Conservation (phyloP, 2,113 vertebrate genomes). For the Neogobius melanostomus region DNA sequence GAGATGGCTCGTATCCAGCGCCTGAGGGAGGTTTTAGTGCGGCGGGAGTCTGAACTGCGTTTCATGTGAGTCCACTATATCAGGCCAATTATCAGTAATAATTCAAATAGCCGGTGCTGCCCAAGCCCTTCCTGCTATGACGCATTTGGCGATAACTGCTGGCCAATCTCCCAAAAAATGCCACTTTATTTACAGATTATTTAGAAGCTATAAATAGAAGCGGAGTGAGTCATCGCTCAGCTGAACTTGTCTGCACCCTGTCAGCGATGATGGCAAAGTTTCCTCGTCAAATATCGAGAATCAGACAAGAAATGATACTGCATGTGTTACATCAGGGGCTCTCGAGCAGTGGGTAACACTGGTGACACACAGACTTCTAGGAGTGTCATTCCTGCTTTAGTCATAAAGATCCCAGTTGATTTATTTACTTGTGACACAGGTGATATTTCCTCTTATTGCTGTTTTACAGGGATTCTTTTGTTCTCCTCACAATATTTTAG, state of each 20-base stretch:
- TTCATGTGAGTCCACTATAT: constrained; percentile 90
- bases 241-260: constrained; percentile 33
- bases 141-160: neutral
- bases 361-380: no score
- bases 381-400: no score
- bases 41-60: constrained; percentile 95
- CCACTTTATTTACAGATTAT: constrained; percentile 27
- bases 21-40: constrained; percentile 94
- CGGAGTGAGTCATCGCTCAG: constrained; percentile 31
- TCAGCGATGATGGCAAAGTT: constrained; percentile 4
- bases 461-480: no score
- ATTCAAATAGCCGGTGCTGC: neutral
- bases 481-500: no score
- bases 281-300: neutral
- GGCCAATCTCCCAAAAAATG: constrained; percentile 2
- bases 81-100: neutral
- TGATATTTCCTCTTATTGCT: no score
- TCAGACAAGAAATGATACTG: neutral
- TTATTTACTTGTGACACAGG: no score
- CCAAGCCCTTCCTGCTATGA: constrained; percentile 6
- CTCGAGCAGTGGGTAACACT: neutral
- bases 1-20: constrained; percentile 97
- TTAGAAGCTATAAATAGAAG: constrained; percentile 18
- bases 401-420: no score
- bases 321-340: neutral